Conservation (phyloP, 1,140 invertebrate genomes). For the Plutomurus gul region DNA sequence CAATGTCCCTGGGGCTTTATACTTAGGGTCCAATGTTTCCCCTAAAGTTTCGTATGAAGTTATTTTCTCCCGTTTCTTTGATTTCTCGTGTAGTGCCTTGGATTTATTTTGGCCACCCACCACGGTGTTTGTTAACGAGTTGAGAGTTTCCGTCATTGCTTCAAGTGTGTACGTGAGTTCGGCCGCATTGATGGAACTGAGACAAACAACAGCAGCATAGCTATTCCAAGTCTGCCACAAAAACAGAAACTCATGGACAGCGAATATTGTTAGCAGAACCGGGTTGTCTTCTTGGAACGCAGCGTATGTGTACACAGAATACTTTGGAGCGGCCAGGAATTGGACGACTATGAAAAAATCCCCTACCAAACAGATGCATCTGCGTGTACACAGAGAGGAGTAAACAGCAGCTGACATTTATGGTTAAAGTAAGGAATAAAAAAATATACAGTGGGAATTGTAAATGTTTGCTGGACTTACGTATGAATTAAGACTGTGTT, state of each 20-base stretch:
- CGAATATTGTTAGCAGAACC: neutral
- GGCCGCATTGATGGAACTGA: slow-evolving; percentile 3
- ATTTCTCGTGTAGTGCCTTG: neutral
- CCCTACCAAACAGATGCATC: neutral
- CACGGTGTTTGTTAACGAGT: neutral
- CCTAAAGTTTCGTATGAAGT: neutral
- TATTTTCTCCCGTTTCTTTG: neutral
- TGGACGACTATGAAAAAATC: slow-evolving; percentile 1
- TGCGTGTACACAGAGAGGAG: too few species aligned
- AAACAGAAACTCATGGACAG: slow-evolving; percentile 19
- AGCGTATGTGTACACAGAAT: slow-evolving; percentile 5
- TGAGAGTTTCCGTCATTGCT: slow-evolving; percentile 4
- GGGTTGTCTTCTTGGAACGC: neutral
- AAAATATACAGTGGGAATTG: neutral
- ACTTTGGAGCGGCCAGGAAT: slow-evolving; percentile 13
- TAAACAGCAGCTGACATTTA: neutral
- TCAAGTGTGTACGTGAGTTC: slow-evolving; percentile 11
- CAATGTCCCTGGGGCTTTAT: neutral
- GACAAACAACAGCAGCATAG: slow-evolving; percentile 4
- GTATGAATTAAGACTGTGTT: slow-evolving; percentile 24
- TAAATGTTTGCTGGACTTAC: neutral
- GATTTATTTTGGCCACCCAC: neutral
- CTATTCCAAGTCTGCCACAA: slow-evolving; percentile 28
- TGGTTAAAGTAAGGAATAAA: neutral
- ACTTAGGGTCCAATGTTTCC: neutral